phyloP scores from a whole-genome alignment of 2,113 vertebrate genomes.

The Pygoscelis adeliae region DNA sequence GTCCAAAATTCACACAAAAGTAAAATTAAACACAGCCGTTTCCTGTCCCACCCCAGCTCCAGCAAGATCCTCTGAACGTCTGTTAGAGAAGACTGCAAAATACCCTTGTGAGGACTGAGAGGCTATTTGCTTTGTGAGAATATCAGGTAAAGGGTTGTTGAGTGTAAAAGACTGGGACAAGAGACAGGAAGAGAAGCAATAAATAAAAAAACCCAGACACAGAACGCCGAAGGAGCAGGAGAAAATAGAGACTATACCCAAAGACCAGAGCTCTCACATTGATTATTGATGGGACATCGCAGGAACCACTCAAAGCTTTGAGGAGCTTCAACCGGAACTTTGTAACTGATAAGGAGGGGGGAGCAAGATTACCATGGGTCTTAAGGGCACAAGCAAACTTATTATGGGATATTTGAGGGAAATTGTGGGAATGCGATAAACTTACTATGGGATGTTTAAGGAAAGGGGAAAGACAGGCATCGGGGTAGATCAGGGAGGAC shows the following conservation, averaged over 20 bases:
- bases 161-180: not conserved
- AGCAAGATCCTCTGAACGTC: not conserved
- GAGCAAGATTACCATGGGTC: not conserved
- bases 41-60: not conserved
- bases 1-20: constrained; percentile 28
- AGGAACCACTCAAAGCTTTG: not conserved
- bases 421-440: not conserved
- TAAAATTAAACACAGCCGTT: not conserved
- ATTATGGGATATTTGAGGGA: not conserved
- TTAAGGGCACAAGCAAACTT: not conserved
- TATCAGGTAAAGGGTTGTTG: not conserved
- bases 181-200: not conserved
- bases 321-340: not conserved
- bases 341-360: not conserved
- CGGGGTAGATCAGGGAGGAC: accelerated
- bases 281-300: not conserved
- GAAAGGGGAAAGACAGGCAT: not conserved
- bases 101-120: not conserved
- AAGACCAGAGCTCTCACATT: not conserved
- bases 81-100: not conserved
- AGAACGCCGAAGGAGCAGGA: not conserved
- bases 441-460: not conserved
- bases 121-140: not conserved
- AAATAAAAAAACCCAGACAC: not conserved
- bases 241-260: not conserved